phyloP scores from a whole-genome alignment of 2,797 vertebrate genomes.

The Falco novaeseelandiae region DNA sequence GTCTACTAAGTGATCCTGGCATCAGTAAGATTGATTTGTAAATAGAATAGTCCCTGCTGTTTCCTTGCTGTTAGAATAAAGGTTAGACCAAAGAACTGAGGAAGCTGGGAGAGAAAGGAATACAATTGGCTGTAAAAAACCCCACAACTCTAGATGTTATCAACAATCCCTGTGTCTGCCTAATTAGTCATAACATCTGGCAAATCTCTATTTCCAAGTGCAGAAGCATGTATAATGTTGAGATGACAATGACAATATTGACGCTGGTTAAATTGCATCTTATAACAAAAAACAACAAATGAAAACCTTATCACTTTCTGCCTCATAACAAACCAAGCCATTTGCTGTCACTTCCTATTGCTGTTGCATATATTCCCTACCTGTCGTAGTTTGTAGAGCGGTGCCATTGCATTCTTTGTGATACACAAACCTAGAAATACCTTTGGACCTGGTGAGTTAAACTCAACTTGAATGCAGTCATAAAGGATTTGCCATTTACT shows the following conservation, averaged over 20 bases:
- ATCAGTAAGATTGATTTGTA: neutral
- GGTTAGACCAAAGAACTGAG: neutral
- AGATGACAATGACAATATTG: neutral
- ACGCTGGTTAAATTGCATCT: neutral
- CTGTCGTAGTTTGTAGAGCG: neutral
- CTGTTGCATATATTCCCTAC: neutral
- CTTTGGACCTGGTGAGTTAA: slow-evolving; percentile 39
- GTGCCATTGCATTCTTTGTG: neutral
- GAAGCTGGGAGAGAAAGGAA: neutral
- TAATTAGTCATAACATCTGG: slow-evolving; percentile 23
- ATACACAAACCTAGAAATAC: slow-evolving; percentile 1
- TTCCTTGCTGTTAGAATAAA: neutral
- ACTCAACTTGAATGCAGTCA: slow-evolving; percentile 34
- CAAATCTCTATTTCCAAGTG: neutral
- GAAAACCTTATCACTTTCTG: neutral
- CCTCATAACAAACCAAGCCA: neutral
- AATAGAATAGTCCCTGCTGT: neutral
- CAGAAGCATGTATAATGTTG: neutral
- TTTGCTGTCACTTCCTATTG: neutral
- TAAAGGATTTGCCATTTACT: slow-evolving; percentile 34
- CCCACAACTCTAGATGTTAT: neutral
- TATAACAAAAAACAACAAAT: neutral
- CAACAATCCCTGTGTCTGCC: neutral
- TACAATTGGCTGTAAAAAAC: neutral
- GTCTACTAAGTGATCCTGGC: neutral